Conservation (phyloP, 2,113 vertebrate species). For the Ciconia stormi region DNA sequence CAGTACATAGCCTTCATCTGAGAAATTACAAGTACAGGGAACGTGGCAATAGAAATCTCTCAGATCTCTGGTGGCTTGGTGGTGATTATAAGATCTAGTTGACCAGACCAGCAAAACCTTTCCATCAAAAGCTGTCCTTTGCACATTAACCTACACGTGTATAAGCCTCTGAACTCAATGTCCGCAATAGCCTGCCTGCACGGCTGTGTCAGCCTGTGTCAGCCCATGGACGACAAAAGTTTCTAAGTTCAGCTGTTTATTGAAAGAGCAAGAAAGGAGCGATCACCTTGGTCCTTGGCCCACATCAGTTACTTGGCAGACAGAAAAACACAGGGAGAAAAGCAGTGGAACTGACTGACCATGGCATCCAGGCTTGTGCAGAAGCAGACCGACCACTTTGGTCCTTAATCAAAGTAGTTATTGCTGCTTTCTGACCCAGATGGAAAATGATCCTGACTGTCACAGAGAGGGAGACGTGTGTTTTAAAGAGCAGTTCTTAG, state of each 20-base stretch:
- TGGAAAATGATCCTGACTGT: neutral
- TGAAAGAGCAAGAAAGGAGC: neutral
- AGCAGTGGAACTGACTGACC: neutral
- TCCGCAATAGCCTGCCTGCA: rapidly evolving
- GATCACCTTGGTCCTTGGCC: neutral
- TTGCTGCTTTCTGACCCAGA: neutral
- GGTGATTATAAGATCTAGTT: neutral
- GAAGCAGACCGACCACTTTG: rapidly evolving
- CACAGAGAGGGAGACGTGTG: neutral
- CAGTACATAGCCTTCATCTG: neutral
- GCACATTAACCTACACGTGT: neutral
- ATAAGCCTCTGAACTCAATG: neutral
- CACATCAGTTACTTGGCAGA: neutral
- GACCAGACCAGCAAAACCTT: neutral
- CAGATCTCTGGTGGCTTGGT: neutral
- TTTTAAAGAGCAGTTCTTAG: neutral
- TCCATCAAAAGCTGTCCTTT: neutral
- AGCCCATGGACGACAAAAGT: neutral
- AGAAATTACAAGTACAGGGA: neutral
- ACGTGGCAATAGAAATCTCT: neutral
- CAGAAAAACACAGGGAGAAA: neutral
- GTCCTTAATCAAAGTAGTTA: neutral
- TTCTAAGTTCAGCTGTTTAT: neutral
- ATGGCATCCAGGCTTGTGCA: neutral
- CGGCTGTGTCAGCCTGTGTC: neutral